These are phyloP conservation scores for Ditula angustiorana DNA, from an alignment of 2,888 invertebrate genomes.

Conservation along the genomic window DNA sequence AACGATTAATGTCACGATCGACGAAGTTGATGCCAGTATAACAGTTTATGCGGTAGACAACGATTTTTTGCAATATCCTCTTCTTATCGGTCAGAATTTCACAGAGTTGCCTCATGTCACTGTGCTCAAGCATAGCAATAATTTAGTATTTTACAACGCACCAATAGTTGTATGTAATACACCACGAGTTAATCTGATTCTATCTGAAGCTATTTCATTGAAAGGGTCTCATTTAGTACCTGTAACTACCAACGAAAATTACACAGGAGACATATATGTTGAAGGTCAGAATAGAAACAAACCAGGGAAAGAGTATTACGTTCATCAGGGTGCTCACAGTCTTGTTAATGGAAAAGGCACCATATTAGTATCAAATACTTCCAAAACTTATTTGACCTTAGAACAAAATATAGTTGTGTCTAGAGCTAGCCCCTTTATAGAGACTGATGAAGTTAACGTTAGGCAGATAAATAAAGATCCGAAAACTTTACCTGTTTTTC, in stretches of 20 bases:
- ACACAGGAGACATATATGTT: slow-evolving; percentile 5
- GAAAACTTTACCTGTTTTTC: not conserved
- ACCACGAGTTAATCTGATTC: not conserved
- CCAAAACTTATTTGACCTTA: not conserved
- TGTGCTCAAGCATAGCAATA: not conserved
- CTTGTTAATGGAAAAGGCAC: not conserved
- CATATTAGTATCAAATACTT: slow-evolving; percentile 1
- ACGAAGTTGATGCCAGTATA: not conserved
- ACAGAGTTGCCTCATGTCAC: not conserved
- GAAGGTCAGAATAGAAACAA: not conserved
- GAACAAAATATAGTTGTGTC: not conserved
- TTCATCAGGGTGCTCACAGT: slow-evolving; percentile 1
- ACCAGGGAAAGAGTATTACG: slow-evolving; percentile 5
- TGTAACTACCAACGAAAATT: not conserved
- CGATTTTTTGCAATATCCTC: not conserved
- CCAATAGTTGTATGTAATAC: not conserved
- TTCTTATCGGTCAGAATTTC: slow-evolving; percentile 2
- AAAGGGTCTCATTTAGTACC: not conserved
- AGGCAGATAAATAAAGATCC: not conserved
- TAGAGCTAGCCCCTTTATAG: not conserved
- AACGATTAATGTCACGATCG: not conserved
- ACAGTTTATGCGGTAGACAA: not conserved
- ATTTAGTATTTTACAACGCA: not conserved
- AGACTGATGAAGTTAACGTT: not conserved
- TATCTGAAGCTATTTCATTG: not conserved